Conservation (phyloP, 2,888 invertebrate genomes). For the Rhamnusium bicolor region DNA sequence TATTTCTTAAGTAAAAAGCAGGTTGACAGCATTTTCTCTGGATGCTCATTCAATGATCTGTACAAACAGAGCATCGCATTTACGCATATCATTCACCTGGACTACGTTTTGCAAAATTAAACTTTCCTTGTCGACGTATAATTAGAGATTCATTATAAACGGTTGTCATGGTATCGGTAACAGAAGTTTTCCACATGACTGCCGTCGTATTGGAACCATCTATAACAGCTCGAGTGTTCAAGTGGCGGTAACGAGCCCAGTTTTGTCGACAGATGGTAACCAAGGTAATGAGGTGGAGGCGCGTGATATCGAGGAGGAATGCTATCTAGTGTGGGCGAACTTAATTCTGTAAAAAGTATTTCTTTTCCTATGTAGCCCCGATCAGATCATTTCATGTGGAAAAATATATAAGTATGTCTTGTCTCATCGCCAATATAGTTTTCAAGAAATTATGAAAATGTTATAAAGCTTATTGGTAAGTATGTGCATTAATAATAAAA, state of each 20-base stretch:
- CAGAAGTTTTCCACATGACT: conserved; percentile 66
- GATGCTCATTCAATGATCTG: background rate
- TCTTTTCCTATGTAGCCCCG: background rate
- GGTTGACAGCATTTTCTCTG: no score
- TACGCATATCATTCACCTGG: conserved; percentile 6
- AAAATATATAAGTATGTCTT: background rate
- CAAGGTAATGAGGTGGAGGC: conserved; percentile 48
- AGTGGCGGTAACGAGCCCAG: conserved; percentile 62
- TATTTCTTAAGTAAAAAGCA: no score
- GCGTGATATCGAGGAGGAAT: conserved; percentile 30
- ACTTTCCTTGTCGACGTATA: conserved; percentile 62
- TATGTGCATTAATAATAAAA: no score
- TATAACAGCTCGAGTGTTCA: conserved; percentile 57
- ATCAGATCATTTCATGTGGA: background rate
- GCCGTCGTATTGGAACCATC: conserved; percentile 61
- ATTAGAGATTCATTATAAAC: conserved; percentile 67
- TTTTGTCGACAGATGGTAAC: conserved; percentile 53
- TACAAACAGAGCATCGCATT: conserved; percentile 1
- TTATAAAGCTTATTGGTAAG: no score
- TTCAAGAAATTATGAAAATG: no score
- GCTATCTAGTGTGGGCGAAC: conserved; percentile 23
- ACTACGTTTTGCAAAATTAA: conserved; percentile 54
- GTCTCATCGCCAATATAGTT: no score
- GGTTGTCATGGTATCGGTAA: conserved; percentile 66
- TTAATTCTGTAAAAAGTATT: conserved; percentile 10